Percentiles rank a stretch among this genome's conserved stretches.
Evolutionary conservation across 2,113 vertebrate species (phyloP).

Genomic region (Origma solitaria): DNA sequence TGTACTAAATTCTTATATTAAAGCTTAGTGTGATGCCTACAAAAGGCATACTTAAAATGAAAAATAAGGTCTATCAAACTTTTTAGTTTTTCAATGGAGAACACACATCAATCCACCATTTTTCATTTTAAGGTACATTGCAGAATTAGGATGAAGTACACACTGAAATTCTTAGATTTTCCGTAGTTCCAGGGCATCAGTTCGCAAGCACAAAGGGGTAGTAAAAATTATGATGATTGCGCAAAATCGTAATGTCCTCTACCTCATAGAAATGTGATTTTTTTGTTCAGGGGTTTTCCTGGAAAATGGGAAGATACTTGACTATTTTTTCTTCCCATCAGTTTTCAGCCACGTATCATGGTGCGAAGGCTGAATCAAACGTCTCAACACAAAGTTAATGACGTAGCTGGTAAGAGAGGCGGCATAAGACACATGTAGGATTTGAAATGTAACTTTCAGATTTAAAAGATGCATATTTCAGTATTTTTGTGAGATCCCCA

Average conservation of each 20-base stretch:
- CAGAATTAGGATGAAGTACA: neutral
- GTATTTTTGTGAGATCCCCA: neutral
- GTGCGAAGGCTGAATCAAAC: neutral
- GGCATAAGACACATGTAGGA: neutral
- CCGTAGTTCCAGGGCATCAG: neutral
- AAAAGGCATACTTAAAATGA: neutral
- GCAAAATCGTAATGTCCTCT: neutral
- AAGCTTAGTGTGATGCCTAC: neutral
- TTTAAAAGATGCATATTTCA: neutral
- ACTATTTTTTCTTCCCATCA: neutral
- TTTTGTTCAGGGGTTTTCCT: neutral
- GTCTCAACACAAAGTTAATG: neutral
- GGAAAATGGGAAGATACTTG: neutral
- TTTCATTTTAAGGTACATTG: neutral
- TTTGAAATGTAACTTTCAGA: neutral
- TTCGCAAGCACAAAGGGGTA: neutral
- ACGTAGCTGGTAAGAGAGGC: neutral
- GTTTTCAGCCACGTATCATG: neutral
- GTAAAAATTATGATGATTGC: neutral
- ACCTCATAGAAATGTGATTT: neutral
- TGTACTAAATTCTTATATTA: neutral
- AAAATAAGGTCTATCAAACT: neutral
- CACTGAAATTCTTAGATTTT: neutral
- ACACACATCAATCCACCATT: neutral
- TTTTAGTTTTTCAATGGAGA: neutral